Percentiles rank a stretch among this genome's conserved stretches.
These are phyloP conservation scores for Notodonta dromedarius DNA, from an alignment of 2,888 invertebrate species.

Conservation along the genomic window DNA sequence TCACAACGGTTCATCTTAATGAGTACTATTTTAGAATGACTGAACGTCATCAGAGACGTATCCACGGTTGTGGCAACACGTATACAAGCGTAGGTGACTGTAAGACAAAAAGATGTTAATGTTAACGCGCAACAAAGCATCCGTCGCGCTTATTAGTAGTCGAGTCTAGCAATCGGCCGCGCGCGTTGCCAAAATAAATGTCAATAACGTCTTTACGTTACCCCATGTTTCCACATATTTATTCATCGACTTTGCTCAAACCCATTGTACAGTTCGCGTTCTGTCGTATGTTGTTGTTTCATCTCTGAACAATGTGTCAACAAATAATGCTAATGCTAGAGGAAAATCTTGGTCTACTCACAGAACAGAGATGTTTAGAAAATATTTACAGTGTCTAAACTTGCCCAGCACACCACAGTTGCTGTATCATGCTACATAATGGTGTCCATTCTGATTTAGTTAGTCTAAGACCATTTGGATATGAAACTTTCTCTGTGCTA, in stretches of 20 bases:
- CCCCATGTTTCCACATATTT: conserved; percentile 34
- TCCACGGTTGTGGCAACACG: conserved; percentile 44
- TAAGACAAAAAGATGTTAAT: conserved; percentile 58
- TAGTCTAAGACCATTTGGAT: not conserved
- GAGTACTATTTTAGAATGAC: conserved; percentile 59
- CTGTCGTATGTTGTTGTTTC: conserved; percentile 23
- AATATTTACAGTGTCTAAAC: not conserved
- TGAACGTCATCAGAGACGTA: conserved; percentile 54
- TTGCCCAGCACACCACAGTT: not conserved
- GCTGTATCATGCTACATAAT: conserved; percentile 1
- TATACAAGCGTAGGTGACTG: conserved; percentile 53
- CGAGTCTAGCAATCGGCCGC: conserved; percentile 43
- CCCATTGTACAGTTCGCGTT: conserved; percentile 19
- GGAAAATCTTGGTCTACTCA: not conserved
- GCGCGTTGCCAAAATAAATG: conserved; percentile 62
- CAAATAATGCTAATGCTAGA: not conserved
- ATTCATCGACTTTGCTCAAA: conserved; percentile 20
- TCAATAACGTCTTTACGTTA: conserved; percentile 56
- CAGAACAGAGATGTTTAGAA: conserved; percentile 1
- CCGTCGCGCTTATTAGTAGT: conserved; percentile 48
- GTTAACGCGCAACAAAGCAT: conserved; percentile 57
- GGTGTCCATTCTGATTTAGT: not conserved
- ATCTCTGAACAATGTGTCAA: conserved; percentile 23
- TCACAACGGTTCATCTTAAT: conserved; percentile 51
- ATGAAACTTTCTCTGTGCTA: not conserved